Conservation (phyloP, 2,888 invertebrate species). For the Resseliella maxima region DNA sequence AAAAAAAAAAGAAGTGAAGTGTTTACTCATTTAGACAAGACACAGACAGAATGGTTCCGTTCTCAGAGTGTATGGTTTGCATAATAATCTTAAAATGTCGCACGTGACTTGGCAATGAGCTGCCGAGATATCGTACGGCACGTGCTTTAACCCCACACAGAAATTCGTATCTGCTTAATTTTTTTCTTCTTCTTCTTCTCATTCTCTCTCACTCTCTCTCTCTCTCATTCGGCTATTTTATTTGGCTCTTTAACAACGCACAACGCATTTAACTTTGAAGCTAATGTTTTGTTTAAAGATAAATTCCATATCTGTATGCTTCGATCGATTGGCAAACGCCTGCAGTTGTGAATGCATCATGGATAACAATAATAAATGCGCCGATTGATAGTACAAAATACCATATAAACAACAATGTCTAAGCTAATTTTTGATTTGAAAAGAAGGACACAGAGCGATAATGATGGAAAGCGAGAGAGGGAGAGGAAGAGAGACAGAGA, state of each 20-base stretch:
- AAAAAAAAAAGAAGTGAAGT: slow-evolving; percentile 4
- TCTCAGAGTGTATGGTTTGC: slow-evolving; percentile 41
- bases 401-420: too few relatives aligned
- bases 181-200: background rate
- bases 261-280: slow-evolving; percentile 10
- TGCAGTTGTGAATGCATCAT: background rate
- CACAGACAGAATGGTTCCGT: slow-evolving; percentile 17
- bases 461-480: too few relatives aligned
- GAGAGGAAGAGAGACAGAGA: too few relatives aligned
- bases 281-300: slow-evolving; percentile 23
- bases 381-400: too few relatives aligned
- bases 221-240: background rate
- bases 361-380: background rate
- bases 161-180: background rate
- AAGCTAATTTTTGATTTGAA: too few relatives aligned
- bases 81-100: slow-evolving; percentile 54
- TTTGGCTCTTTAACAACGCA: background rate
- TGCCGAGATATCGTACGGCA: slow-evolving; percentile 32
- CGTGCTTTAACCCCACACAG: slow-evolving; percentile 31
- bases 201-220: too few relatives aligned
- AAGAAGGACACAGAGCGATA: too few relatives aligned
- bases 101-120: slow-evolving; percentile 52
- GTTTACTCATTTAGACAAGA: background rate
- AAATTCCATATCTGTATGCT: background rate
- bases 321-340: background rate